Evolutionary conservation across 2,113 vertebrate genomes (phyloP).

Genomic region (Odocoileus hemionus): DNA sequence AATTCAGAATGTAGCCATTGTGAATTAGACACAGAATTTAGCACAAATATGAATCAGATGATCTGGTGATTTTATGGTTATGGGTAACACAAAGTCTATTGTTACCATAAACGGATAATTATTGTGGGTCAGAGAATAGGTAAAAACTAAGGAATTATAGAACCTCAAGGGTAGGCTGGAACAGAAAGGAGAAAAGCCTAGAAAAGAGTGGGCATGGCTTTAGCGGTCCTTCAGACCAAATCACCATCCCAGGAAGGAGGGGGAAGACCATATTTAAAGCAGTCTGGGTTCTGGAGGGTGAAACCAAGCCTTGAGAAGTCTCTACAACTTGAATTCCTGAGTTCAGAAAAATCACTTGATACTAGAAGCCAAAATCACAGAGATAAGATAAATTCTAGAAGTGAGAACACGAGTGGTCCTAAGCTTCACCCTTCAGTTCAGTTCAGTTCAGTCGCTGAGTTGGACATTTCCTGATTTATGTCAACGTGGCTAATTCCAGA

Average conservation of each 20-base stretch:
- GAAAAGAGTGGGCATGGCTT: background rate
- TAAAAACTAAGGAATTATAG: background rate
- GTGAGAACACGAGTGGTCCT: background rate
- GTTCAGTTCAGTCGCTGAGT: too few relatives aligned
- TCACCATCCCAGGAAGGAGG: background rate
- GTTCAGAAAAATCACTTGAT: background rate
- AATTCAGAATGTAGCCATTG: background rate
- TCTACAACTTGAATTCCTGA: background rate
- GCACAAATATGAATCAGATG: background rate
- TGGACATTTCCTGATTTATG: background rate
- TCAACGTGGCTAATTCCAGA: background rate
- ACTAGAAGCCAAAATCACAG: background rate
- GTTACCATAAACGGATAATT: background rate
- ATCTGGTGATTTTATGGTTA: background rate
- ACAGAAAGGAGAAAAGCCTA: background rate
- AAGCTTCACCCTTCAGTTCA: background rate
- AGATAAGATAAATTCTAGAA: background rate
- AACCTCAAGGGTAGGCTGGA: background rate
- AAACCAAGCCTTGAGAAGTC: background rate
- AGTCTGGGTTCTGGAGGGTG: background rate
- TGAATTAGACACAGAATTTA: background rate
- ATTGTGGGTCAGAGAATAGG: background rate
- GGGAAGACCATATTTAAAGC: background rate
- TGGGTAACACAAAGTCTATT: background rate
- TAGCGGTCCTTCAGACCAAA: background rate